Evolutionary conservation across 2,113 vertebrate species (phyloP).

Genomic region (Hiodon alosoides): DNA sequence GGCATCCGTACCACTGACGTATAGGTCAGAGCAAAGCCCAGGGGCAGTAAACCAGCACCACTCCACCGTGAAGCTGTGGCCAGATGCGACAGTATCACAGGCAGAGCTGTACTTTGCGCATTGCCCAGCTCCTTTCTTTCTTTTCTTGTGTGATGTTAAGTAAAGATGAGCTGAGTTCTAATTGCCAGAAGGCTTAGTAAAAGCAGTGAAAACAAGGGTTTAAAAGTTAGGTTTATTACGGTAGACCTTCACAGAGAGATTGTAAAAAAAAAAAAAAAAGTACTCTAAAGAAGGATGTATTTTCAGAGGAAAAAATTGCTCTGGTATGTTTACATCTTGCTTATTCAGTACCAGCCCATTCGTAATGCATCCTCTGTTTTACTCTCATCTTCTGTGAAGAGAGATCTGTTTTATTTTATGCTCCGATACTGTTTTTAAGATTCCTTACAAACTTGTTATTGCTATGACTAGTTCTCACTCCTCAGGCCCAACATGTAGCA

Average conservation of each 20-base stretch:
- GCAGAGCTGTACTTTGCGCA: no score
- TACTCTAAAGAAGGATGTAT: slow-evolving; percentile 16
- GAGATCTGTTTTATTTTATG: slow-evolving; percentile 8
- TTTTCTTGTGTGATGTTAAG: no score
- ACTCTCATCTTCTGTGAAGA: slow-evolving; percentile 20
- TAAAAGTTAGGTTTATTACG: not conserved
- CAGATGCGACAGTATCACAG: no score
- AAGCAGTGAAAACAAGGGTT: slow-evolving; percentile 5
- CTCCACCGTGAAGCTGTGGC: not conserved
- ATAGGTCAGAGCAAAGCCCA: slow-evolving; percentile 31
- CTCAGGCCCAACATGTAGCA: no score
- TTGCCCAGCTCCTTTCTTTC: no score
- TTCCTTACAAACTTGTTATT: not conserved
- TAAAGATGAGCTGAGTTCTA: not conserved
- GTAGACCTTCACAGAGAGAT: not conserved
- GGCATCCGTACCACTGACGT: slow-evolving; percentile 68
- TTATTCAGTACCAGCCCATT: not conserved
- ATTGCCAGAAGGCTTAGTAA: not conserved
- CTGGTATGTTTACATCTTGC: not conserved
- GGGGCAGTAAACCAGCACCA: not conserved
- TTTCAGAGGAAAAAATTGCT: slow-evolving; percentile 5
- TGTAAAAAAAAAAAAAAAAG: not conserved
- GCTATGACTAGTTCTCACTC: no score
- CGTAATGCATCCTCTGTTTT: slow-evolving; percentile 16
- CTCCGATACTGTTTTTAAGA: slow-evolving; percentile 12